Evolutionary conservation across 2,113 vertebrate species (phyloP), one percentile per base, ranked within the genome.

Genomic region (Ictidomys tridecemlineatus): DNA sequence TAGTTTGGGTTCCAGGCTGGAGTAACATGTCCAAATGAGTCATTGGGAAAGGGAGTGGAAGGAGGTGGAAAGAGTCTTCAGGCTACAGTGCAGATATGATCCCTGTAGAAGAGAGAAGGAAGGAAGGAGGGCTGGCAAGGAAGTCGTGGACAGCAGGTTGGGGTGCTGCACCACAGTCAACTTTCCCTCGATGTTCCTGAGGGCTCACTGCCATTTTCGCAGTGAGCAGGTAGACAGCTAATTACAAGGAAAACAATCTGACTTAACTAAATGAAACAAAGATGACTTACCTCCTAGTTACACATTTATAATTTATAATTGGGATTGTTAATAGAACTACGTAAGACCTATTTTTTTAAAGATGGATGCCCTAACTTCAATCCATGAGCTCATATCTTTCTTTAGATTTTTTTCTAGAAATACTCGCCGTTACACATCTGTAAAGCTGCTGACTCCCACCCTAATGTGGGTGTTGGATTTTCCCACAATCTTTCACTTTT

Each of bases 401-500:
- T 63, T 63, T 63, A 63, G 26, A 63, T 85, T 70, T 92, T 87
- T 88, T 80, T 73, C 37, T 69, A 87, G 70, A 89, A 91, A 72
- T 73, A 39, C 42, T 93, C 70, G 61, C 48, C 85, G 70, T 92
- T 34, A 18, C 8, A 65, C 56, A 83, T 94, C 51, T 89, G 17
- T 84, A 48, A 88, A 79, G 30, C 34, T 76, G 65, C 70, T 89
- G 18, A 20, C 92, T 85, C 42, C 85, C 83, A 28, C 82, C 77
- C 73, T 65, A 20, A 93, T 39, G 79, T 69, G 85, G 20, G 8
- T 74, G 69, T 80, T 83, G 73, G 80, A 39, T 91, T 97, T 96
- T 86, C 95, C 82, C 56, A 82, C 69, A 58, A 17, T 45, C 26
- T 85, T 97, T 94, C 30, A 89, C 77, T 95, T 93, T 79, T 70